Evolutionary conservation across 1,140 invertebrate genomes (phyloP).

Genomic region (Venturia canescens): DNA sequence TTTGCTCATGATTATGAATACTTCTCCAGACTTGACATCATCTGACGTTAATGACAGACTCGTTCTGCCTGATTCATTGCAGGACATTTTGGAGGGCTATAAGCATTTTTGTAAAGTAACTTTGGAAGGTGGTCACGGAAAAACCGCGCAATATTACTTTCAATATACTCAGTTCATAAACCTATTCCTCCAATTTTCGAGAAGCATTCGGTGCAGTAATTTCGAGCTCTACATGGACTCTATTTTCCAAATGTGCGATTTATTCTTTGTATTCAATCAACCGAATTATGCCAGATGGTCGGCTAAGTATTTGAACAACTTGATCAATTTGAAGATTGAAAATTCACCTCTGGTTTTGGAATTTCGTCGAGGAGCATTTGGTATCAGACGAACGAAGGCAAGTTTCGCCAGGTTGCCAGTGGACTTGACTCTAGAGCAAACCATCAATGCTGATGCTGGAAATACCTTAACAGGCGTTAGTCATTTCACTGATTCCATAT

Average conservation of each 20-base stretch:
- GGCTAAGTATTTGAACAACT: slow-evolving; percentile 51
- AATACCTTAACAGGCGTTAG: slow-evolving; percentile 53
- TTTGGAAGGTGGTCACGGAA: not conserved
- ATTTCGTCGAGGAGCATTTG: slow-evolving; percentile 42
- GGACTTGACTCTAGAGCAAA: slow-evolving; percentile 50
- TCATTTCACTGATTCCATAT: slow-evolving; percentile 60
- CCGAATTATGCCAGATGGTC: slow-evolving; percentile 61
- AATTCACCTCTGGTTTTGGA: slow-evolving; percentile 48
- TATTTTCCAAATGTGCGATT: slow-evolving; percentile 56
- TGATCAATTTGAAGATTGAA: slow-evolving; percentile 22
- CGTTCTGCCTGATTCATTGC: no score
- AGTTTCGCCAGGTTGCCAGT: slow-evolving; percentile 24
- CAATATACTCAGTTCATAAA: not conserved
- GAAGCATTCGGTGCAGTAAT: slow-evolving; percentile 58
- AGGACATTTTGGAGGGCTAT: no score
- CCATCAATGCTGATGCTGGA: no score
- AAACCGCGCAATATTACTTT: not conserved
- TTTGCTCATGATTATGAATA: not conserved
- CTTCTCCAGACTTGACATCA: not conserved
- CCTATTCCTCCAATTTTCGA: slow-evolving; percentile 52
- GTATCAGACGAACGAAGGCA: slow-evolving; percentile 27
- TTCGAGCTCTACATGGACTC: slow-evolving; percentile 59
- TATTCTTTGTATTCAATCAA: slow-evolving; percentile 63
- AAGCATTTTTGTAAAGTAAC: not conserved
- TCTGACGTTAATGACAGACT: not conserved